phyloP scores from a whole-genome alignment of 1,140 invertebrate genomes.

The Homalodisca vitripennis region DNA sequence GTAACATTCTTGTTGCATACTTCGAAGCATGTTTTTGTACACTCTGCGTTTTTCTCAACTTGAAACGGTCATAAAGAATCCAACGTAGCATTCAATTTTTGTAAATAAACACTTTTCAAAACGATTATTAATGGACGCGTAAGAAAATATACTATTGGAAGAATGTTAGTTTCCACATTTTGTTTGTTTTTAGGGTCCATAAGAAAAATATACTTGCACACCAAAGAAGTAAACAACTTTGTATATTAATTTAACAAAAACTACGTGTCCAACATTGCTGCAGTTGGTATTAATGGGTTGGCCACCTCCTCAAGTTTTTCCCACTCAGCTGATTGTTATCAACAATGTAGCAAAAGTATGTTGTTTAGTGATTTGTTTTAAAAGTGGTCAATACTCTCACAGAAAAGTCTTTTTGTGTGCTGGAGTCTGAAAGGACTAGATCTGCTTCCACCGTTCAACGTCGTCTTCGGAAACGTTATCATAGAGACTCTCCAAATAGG shows the following conservation, averaged over 20 bases:
- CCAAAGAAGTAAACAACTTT: conserved; percentile 14
- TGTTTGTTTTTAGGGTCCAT: too few relatives aligned
- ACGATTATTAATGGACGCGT: too few relatives aligned
- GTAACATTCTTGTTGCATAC: too few relatives aligned
- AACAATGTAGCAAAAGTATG: background rate
- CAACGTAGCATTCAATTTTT: too few relatives aligned
- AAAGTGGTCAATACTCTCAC: conserved; percentile 10
- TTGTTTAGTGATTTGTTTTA: background rate
- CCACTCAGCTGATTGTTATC: background rate
- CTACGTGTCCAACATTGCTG: conserved; percentile 10
- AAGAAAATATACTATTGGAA: too few relatives aligned
- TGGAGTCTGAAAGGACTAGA: conserved; percentile 9
- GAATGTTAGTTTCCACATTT: too few relatives aligned
- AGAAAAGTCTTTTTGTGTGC: conserved; percentile 17
- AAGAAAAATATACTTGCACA: too few relatives aligned
- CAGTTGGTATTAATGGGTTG: conserved; percentile 7
- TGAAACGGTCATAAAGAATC: too few relatives aligned
- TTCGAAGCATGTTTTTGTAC: too few relatives aligned
- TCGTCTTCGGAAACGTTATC: conserved; percentile 9
- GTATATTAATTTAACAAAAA: conserved; percentile 10
- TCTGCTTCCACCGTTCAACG: conserved; percentile 9
- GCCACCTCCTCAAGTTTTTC: conserved; percentile 4
- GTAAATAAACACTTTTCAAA: too few relatives aligned
- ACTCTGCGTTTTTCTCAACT: too few relatives aligned
- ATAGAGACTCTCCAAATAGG: conserved; percentile 15